phyloP scores from a whole-genome alignment of 2,888 invertebrate species.

The Punctoribates punctum region DNA sequence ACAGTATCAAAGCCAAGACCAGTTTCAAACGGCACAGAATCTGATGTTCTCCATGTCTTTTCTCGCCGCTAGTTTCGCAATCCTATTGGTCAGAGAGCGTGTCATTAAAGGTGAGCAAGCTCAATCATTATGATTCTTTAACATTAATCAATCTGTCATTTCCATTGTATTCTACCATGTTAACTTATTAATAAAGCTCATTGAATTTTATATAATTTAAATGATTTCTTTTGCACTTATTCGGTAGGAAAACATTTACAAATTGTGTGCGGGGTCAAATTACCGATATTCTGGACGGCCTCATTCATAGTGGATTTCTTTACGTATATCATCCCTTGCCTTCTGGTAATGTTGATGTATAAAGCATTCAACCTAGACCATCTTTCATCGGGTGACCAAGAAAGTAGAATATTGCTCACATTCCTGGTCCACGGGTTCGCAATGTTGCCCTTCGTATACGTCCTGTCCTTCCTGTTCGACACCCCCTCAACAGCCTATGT shows the following conservation, averaged over 20 bases:
- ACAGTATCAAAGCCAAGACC: background rate
- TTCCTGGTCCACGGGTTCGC: conserved; percentile 45
- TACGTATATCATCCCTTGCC: conserved; percentile 18
- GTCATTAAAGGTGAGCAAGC: conserved; percentile 30
- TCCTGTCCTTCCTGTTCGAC: conserved; percentile 46
- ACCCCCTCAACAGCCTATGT: conserved; percentile 47
- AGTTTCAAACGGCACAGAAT: conserved; percentile 38
- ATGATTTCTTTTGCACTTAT: conserved; percentile 61
- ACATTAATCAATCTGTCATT: too few species aligned
- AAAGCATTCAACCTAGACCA: background rate
- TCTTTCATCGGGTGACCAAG: background rate
- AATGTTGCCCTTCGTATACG: conserved; percentile 48
- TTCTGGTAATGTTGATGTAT: conserved; percentile 3
- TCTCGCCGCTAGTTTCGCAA: conserved; percentile 43
- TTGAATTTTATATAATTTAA: background rate
- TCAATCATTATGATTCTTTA: background rate
- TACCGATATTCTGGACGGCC: conserved; percentile 39
- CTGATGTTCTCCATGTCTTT: conserved; percentile 62
- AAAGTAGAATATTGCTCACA: conserved; percentile 42
- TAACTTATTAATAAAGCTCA: too few species aligned
- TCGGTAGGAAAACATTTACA: conserved; percentile 44
- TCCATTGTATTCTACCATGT: too few species aligned
- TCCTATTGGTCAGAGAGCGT: conserved; percentile 43
- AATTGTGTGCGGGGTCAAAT: conserved; percentile 39
- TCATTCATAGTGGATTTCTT: conserved; percentile 40